Evolutionary conservation across 2,113 vertebrate genomes (phyloP).

Genomic region (Halichoerus grypus): DNA sequence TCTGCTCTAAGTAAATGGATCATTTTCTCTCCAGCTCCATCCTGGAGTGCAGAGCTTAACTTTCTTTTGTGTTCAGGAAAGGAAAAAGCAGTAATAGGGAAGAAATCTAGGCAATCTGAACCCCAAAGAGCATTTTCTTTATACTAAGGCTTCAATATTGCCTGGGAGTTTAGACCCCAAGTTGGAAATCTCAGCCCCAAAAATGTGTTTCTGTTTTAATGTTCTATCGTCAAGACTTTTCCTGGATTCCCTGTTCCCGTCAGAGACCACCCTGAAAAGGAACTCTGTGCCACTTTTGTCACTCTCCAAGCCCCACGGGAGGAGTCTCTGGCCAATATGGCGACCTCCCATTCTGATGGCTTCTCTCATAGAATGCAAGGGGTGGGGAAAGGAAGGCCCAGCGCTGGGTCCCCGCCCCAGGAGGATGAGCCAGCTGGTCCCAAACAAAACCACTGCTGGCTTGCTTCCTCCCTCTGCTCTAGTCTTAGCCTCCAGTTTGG

Average conservation of each 20-base stretch:
- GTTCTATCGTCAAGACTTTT: slow-evolving; percentile 58
- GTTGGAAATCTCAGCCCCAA: slow-evolving; percentile 65
- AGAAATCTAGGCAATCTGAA: background rate
- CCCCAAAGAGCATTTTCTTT: slow-evolving; percentile 43
- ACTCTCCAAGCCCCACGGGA: background rate
- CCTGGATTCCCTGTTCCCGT: slow-evolving; percentile 59
- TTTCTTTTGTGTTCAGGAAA: slow-evolving; percentile 58
- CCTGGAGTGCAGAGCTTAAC: slow-evolving; percentile 41
- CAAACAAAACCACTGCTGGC: slow-evolving; percentile 48
- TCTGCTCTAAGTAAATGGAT: slow-evolving; percentile 61
- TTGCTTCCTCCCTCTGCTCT: slow-evolving; percentile 43
- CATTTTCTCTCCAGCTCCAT: slow-evolving; percentile 61
- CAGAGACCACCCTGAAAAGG: slow-evolving; percentile 81
- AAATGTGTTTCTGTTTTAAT: slow-evolving; percentile 81
- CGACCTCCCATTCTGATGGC: slow-evolving; percentile 76
- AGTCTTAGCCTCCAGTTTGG: slow-evolving; percentile 59
- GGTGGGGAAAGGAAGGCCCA: background rate
- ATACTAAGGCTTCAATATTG: background rate
- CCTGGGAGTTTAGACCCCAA: slow-evolving; percentile 57
- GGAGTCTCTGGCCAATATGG: slow-evolving; percentile 63
- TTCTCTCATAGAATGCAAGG: slow-evolving; percentile 27
- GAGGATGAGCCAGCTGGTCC: slow-evolving; percentile 50
- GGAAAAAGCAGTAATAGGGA: background rate
- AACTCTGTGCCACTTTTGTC: slow-evolving; percentile 68
- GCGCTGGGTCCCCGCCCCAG: background rate